Conservation (phyloP, 2,113 vertebrate species). For the Cepphus grylle region DNA sequence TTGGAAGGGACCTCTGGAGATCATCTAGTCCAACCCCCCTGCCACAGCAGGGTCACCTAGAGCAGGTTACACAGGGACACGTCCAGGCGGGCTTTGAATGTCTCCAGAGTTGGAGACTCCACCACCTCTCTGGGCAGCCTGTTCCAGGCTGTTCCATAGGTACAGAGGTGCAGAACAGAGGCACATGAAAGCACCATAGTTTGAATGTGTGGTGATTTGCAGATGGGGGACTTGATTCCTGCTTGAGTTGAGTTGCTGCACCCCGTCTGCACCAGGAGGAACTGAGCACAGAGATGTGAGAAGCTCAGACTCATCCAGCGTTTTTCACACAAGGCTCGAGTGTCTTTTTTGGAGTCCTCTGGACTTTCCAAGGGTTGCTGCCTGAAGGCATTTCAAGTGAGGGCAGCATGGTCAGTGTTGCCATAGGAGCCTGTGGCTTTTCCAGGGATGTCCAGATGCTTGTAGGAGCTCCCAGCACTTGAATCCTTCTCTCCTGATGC, state of each 20-base stretch:
- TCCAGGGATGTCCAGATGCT: neutral
- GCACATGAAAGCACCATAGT: neutral
- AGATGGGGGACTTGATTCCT: neutral
- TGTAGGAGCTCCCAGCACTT: neutral
- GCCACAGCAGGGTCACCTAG: too few relatives aligned
- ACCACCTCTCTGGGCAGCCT: too few relatives aligned
- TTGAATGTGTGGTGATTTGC: neutral
- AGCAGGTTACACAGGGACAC: too few relatives aligned
- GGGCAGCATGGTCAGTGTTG: neutral
- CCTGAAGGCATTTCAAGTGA: neutral
- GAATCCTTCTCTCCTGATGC: neutral
- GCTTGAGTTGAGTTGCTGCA: neutral
- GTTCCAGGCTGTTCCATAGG: too few relatives aligned
- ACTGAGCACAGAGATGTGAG: neutral
- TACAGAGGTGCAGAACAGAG: neutral
- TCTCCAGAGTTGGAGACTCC: too few relatives aligned
- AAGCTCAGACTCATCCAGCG: accelerated
- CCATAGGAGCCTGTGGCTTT: neutral
- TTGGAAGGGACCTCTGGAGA: too few relatives aligned
- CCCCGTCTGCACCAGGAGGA: neutral
- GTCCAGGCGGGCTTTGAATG: too few relatives aligned
- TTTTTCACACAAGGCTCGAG: neutral
- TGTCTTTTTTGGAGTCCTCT: accelerated
- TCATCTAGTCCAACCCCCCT: too few relatives aligned
- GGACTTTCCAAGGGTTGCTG: neutral